These are phyloP conservation scores for Delichon dasypus DNA, from an alignment of 2,797 vertebrate genomes.

Conservation along the genomic window DNA sequence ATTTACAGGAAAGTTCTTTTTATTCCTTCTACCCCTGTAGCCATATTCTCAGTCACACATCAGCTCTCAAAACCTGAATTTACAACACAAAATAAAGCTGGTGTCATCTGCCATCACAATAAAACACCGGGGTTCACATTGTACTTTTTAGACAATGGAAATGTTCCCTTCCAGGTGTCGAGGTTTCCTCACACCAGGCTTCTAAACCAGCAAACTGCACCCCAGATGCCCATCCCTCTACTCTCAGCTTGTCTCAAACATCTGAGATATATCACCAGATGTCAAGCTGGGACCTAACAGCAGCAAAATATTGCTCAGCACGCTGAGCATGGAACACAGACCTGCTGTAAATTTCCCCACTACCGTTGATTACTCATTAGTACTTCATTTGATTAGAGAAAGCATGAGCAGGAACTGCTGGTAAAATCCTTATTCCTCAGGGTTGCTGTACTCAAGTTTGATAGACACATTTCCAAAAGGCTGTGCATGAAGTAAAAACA, in stretches of 20 bases:
- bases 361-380: not conserved
- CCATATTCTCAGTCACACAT: not conserved
- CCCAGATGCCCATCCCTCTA: not conserved
- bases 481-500: not conserved
- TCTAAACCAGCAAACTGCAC: conserved; percentile 1
- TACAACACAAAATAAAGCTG: not conserved
- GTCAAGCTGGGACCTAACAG: not conserved
- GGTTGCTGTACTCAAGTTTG: not conserved
- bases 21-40: not conserved
- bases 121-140: not conserved
- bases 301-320: not conserved
- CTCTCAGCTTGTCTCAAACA: not conserved
- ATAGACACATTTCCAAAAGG: not conserved
- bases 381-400: not conserved
- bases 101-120: not conserved
- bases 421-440: not conserved
- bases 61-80: not conserved
- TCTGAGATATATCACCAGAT: not conserved
- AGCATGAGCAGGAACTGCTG: not conserved
- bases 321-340: not conserved
- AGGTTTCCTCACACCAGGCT: conserved; percentile 19
- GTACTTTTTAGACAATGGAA: not conserved
- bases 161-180: not conserved
- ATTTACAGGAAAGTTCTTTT: not conserved
- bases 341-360: not conserved